Percentiles rank a stretch among this genome's conserved stretches.
These are phyloP conservation scores for Chrysotoxum bicinctum DNA, from an alignment of 2,888 invertebrate species.

Conservation along the genomic window DNA sequence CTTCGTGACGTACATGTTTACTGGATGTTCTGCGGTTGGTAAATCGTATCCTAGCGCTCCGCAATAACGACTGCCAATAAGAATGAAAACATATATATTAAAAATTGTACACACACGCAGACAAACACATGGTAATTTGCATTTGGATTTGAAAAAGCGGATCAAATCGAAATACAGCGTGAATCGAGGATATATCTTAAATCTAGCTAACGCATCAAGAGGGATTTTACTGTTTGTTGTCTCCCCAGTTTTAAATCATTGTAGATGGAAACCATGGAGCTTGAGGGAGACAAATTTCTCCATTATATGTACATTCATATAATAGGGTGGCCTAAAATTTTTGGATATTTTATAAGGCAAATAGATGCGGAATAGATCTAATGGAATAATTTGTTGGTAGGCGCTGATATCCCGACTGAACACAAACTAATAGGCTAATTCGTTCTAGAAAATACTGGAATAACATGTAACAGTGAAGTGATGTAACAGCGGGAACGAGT, in stretches of 20 bases:
- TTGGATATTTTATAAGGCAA: too few species aligned
- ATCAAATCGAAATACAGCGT: conserved; percentile 41
- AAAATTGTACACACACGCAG: conserved; percentile 33
- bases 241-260: background rate
- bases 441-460: too few species aligned
- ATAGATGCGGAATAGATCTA: too few species aligned
- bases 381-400: too few species aligned
- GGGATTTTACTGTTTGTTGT: conserved; percentile 10
- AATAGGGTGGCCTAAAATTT: too few species aligned
- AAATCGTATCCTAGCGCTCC: background rate
- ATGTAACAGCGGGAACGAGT: too few species aligned
- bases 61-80: conserved; percentile 48
- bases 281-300: background rate
- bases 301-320: background rate
- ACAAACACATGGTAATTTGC: conserved; percentile 68
- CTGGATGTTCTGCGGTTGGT: conserved; percentile 7
- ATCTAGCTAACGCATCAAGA: background rate
- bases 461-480: too few species aligned
- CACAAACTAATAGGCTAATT: too few species aligned
- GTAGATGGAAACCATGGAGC: background rate
- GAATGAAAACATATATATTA: conserved; percentile 35
- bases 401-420: too few species aligned
- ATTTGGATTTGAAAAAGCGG: conserved; percentile 56
- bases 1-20: background rate
- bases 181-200: conserved; percentile 32